phyloP scores from a whole-genome alignment of 2,888 invertebrate genomes.

The Pharmacophagus antenor region DNA sequence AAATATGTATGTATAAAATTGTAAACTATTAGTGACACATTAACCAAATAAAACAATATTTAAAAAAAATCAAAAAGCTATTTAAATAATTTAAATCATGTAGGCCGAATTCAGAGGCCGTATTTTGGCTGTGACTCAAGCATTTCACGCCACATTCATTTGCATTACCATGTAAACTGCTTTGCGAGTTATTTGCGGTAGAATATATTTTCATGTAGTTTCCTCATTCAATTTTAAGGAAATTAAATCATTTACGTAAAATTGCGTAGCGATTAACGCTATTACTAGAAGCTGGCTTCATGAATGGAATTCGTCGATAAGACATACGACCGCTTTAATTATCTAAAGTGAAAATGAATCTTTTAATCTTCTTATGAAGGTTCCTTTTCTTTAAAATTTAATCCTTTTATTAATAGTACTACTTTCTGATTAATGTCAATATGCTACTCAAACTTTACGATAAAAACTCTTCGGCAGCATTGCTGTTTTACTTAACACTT shows the following conservation, averaged over 20 bases:
- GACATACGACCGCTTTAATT: too few relatives aligned
- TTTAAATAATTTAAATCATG: conserved; percentile 1
- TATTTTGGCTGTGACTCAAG: conserved; percentile 19
- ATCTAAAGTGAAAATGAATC: too few relatives aligned
- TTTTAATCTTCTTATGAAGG: too few relatives aligned
- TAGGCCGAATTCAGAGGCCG: background rate
- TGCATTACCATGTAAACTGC: conserved; percentile 25
- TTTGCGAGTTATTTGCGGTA: conserved; percentile 11
- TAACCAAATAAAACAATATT: too few relatives aligned
- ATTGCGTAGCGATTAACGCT: background rate
- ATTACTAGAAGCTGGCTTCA: background rate
- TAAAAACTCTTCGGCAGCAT: too few relatives aligned
- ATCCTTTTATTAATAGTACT: too few relatives aligned
- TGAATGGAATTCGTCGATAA: background rate
- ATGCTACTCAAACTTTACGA: too few relatives aligned
- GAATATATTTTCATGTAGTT: conserved; percentile 2
- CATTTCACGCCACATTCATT: conserved; percentile 25
- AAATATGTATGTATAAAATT: too few relatives aligned
- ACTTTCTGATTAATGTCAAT: too few relatives aligned
- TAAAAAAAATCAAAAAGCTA: background rate
- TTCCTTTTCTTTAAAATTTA: too few relatives aligned
- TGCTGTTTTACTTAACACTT: too few relatives aligned
- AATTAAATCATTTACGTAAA: background rate
- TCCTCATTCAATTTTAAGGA: background rate
- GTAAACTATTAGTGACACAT: too few relatives aligned